Conservation (phyloP, 2,797 vertebrate species). For the Scolopax bukidnonensis region DNA sequence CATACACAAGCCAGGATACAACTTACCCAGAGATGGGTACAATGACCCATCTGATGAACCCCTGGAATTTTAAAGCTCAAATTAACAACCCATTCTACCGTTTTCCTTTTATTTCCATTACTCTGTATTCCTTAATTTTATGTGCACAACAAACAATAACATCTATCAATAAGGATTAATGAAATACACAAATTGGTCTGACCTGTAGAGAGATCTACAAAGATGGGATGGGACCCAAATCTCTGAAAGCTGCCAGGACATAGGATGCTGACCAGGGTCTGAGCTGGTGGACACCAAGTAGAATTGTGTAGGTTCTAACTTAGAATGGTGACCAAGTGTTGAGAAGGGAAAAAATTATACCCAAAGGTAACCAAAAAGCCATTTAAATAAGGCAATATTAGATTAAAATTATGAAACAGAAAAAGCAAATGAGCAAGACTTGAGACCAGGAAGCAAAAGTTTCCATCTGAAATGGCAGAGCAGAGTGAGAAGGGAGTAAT, state of each 20-base stretch:
- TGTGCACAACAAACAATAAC: not conserved
- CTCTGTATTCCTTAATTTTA: not conserved
- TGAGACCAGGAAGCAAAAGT: not conserved
- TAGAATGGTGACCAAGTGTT: not conserved
- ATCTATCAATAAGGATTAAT: not conserved
- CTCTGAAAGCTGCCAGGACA: not conserved
- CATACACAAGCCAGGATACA: not conserved
- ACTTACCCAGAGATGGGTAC: not conserved
- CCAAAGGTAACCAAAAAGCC: not conserved
- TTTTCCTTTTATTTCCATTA: not conserved
- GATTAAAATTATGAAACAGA: not conserved
- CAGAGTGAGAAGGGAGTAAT: not conserved
- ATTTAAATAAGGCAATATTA: not conserved
- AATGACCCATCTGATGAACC: not conserved
- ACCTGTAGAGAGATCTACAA: not conserved
- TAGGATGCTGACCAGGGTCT: no score
- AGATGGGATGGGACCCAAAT: not conserved
- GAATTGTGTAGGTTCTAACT: not conserved
- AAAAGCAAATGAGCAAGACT: not conserved
- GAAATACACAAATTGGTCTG: not conserved
- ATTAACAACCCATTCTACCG: not conserved
- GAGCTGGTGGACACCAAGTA: not conserved
- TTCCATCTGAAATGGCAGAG: not conserved
- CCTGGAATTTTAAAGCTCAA: not conserved
- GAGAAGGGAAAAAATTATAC: not conserved